phyloP scores from a whole-genome alignment of 2,797 vertebrate genomes.

The Artibeus lituratus region DNA sequence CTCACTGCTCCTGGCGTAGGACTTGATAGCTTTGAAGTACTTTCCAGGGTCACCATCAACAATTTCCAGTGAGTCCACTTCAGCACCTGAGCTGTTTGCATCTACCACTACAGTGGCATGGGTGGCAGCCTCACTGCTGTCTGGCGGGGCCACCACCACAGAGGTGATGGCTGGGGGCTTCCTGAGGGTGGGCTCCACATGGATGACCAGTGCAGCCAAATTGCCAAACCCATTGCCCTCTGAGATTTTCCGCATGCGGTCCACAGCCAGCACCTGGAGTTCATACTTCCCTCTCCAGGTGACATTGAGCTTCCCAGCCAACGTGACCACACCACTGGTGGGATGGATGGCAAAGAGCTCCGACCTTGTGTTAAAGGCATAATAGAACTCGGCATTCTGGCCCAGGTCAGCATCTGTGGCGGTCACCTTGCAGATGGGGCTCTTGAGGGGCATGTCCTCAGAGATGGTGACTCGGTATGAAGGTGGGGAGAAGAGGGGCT shows the following conservation, averaged over 20 bases:
- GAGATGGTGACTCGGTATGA: constrained; percentile 91
- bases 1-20: constrained; percentile 84
- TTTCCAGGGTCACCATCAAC: constrained; percentile 89
- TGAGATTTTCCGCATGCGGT: constrained; percentile 92
- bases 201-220: constrained; percentile 87
- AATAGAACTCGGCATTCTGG: constrained; percentile 95
- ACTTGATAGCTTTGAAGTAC: constrained; percentile 90
- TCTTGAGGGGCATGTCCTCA: constrained; percentile 89
- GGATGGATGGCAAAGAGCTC: constrained; percentile 91
- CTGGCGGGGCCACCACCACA: constrained; percentile 65
- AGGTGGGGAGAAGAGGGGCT: constrained; percentile 96
- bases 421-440: constrained; percentile 88
- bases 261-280: constrained; percentile 93
- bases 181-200: constrained; percentile 84
- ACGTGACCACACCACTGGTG: constrained; percentile 89
- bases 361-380: constrained; percentile 88
- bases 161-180: constrained; percentile 84
- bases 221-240: constrained; percentile 93
- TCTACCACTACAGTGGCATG: constrained; percentile 87
- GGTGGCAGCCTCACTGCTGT: constrained; percentile 78
- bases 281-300: constrained; percentile 87
- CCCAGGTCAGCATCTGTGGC: constrained; percentile 95
- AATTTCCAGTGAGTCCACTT: constrained; percentile 86
- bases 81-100: constrained; percentile 79
- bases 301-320: constrained; percentile 88